Evolutionary conservation across 1,140 invertebrate genomes (phyloP), one percentile per base, ranked within the genome.

Genomic region (Euwallacea similis): DNA sequence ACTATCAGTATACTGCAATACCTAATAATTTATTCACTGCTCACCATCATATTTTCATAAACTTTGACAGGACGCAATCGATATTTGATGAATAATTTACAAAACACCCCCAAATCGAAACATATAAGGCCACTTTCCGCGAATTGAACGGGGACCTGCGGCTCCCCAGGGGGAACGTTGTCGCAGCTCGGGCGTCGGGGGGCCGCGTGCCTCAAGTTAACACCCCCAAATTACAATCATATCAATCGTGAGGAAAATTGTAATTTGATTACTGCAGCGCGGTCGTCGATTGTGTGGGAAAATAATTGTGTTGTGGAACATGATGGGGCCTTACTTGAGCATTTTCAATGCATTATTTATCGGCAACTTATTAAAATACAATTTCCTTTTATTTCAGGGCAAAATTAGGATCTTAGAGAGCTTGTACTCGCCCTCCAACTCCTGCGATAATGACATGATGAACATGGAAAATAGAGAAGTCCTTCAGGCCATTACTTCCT

Each of bases 401-500:
- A 75, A 75, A 74, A 76, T 77, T 77, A 77, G 70, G 68, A 71
- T 73, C 43, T 33, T 76, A 66, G 66, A 76, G 63, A 63, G 67
- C 21, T 74, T 73, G 73, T 58, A 59, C 44, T 76, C 63, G 54
- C 53, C 44, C 46, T 58, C 76, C 1, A 67, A 70, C 55, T 69
- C 73, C 21, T 66, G 66, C 74, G 71, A 75, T 58, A 72, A 75
- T 73, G 74, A 75, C 67, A 75, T 73, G 54, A 78, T 76, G 76
- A 78, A 65, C 47, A 56, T 59, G n/a, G 79, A 80, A 69, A 77
- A 76, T 59, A 66, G 80, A 43, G 80, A 81, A 74, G 78, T 80
- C 64, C 71, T 81, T n/a, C 80, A 81, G 73, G 75, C 76, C 0
- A 81, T 81, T 15, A 80, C 80, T 42, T 78, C 80, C 50, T 81